These are phyloP conservation scores for Erinaceus europaeus DNA, from an alignment of 2,113 vertebrate species.

Conservation along the genomic window DNA sequence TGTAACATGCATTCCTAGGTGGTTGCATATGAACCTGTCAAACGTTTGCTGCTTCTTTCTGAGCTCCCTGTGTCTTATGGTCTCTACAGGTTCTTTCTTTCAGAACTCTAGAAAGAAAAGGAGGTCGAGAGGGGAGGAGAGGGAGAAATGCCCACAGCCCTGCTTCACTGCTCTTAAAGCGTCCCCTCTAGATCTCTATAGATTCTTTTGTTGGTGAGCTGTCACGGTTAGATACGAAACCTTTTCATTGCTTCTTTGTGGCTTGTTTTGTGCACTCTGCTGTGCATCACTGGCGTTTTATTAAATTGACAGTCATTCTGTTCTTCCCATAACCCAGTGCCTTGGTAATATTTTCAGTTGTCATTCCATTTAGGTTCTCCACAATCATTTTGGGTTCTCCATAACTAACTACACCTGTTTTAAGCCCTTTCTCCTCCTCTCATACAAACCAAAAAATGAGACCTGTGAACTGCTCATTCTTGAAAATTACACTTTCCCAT, in stretches of 20 bases:
- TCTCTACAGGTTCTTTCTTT: not conserved
- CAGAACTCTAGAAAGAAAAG: too few species aligned
- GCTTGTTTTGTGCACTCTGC: not conserved
- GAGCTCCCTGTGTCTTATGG: not conserved
- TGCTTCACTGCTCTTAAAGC: too few species aligned
- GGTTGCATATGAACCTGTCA: not conserved
- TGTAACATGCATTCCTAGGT: not conserved
- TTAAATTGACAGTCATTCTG: conserved; percentile 11
- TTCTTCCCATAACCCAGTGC: not conserved
- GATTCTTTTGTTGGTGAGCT: not conserved
- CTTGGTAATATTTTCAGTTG: not conserved
- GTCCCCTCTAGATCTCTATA: not conserved
- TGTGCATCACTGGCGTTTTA: not conserved
- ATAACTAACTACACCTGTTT: not conserved
- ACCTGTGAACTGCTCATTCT: not conserved
- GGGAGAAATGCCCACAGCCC: too few species aligned
- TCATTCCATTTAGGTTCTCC: not conserved
- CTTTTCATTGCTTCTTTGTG: not conserved
- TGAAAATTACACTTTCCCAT: not conserved
- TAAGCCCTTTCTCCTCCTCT: not conserved
- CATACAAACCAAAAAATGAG: not conserved
- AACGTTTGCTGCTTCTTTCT: not conserved
- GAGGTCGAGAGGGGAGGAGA: too few species aligned
- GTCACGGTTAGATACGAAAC: not conserved
- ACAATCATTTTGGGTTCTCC: not conserved